phyloP scores from a whole-genome alignment of 2,888 invertebrate genomes.

The Drosophila koepferae region DNA sequence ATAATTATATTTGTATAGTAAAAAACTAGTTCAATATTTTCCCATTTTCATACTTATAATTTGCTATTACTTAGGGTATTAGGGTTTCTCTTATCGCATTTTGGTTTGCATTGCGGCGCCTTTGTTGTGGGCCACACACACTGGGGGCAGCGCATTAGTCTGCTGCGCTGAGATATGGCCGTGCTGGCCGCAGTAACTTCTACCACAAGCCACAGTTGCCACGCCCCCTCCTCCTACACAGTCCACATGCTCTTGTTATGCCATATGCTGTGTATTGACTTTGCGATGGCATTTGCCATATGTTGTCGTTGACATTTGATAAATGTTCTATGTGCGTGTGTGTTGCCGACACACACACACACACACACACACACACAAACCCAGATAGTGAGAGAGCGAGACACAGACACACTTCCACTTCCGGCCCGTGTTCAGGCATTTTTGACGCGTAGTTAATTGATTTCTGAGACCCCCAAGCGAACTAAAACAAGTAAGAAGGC shows the following conservation, averaged over 20 bases:
- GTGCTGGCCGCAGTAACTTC: neutral
- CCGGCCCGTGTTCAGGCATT: constrained; percentile 57
- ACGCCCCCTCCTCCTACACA: neutral
- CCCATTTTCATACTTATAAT: neutral
- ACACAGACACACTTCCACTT: constrained; percentile 45
- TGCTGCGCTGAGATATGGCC: constrained; percentile 12
- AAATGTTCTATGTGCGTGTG: constrained; percentile 54
- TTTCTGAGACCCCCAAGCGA: constrained; percentile 60
- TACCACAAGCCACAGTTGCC: constrained; percentile 1
- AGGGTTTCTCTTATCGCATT: neutral
- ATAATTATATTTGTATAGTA: neutral
- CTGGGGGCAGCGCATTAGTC: constrained; percentile 5
- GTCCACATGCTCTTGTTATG: constrained; percentile 16
- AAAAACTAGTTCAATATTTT: neutral
- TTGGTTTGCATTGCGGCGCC: constrained; percentile 14
- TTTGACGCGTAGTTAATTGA: constrained; percentile 75
- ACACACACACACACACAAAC: constrained; percentile 12
- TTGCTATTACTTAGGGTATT: neutral
- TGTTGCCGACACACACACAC: constrained; percentile 7
- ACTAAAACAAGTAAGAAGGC: too few species aligned
- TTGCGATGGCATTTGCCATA: constrained; percentile 59
- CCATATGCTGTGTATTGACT: constrained; percentile 60
- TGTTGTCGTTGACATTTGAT: constrained; percentile 70
- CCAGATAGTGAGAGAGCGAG: constrained; percentile 5
- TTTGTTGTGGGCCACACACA: too few species aligned